Evolutionary conservation across 2,888 invertebrate genomes (phyloP), one percentile per base, ranked within the genome.

Genomic region (Euproctis similis): DNA sequence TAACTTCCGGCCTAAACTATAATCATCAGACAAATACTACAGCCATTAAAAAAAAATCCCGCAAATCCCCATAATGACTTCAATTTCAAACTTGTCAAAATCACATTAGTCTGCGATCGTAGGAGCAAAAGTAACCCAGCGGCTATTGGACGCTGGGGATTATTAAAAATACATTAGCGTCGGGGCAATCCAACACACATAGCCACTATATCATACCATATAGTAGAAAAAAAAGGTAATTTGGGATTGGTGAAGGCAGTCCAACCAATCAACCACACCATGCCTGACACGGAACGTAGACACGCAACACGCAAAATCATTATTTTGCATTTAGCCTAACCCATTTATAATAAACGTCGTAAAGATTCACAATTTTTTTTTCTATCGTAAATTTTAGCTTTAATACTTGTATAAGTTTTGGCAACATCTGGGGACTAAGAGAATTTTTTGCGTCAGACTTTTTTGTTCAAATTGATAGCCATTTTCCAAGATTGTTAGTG

Each of bases 31-130:
- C 60, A 72, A 71, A 77, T 71, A 70, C 49, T 54, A 42, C n/a
- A 39, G 61, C 61, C 67, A 76, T 78, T 77, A 66, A 72, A 73
- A n/a, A n/a, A n/a, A n/a, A 75, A 65, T 53, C 50, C 67, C 66
- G 80, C 78, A 63, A 76, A 78, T 71, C 63, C n/a, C n/a, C 70
- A 65, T 81, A 78, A 81, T 78, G 60, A 69, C 77, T 60, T 70
- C 73, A 78, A 82, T 84, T 81, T 71, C 64, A 64, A 76, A 81
- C 82, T 81, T 82, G 82, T 82, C 81, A 84, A 82, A 84, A 81
- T 73, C 75, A 69, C 78, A 84, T 84, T 82, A 82, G 77, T 68
- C n/a, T 65, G 60, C 61, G 66, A 67, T 69, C 61, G 62, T 46
- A 42, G 49, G 61, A 10, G n/a, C n/a, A n/a, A n/a, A n/a, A n/a